phyloP scores from a whole-genome alignment of 1,140 invertebrate species.

The Hyles vespertilio region DNA sequence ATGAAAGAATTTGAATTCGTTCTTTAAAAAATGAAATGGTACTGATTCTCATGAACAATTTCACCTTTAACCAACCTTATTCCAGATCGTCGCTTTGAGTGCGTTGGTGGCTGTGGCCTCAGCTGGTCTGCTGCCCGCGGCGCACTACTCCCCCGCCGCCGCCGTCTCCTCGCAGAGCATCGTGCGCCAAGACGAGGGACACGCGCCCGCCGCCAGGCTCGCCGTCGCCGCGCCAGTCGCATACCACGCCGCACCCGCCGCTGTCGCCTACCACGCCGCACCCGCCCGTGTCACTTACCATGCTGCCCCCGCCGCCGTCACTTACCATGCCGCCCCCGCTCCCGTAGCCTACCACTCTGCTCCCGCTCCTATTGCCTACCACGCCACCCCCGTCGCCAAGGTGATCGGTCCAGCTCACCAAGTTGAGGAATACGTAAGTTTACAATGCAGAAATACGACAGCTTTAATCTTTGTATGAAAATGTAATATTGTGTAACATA shows the following conservation, averaged over 20 bases:
- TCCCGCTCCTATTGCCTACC: slow-evolving; percentile 5
- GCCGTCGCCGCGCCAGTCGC: slow-evolving; percentile 32
- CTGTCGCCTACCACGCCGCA: slow-evolving; percentile 45
- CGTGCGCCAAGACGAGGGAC: slow-evolving; percentile 36
- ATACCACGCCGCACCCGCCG: slow-evolving; percentile 26
- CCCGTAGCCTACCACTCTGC: slow-evolving; percentile 22
- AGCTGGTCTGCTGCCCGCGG: slow-evolving; percentile 46
- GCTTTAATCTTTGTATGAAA: not conserved
- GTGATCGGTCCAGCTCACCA: slow-evolving; percentile 30
- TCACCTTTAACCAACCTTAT: slow-evolving; percentile 12
- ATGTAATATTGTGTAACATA: not conserved
- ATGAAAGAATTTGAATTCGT: no score
- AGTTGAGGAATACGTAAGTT: slow-evolving; percentile 37
- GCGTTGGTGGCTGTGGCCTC: slow-evolving; percentile 45
- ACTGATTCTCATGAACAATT: not conserved
- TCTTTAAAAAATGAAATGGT: not conserved
- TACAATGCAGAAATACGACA: not conserved
- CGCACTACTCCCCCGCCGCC: slow-evolving; percentile 34
- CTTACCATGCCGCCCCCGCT: slow-evolving; percentile 28
- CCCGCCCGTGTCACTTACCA: slow-evolving; percentile 37
- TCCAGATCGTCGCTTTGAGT: slow-evolving; percentile 47
- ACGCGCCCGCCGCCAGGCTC: slow-evolving; percentile 24
- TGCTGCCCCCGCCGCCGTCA: slow-evolving; percentile 30
- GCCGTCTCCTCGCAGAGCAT: slow-evolving; percentile 40
- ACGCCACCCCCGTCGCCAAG: slow-evolving; percentile 31